These are phyloP conservation scores for Uria aalge DNA, from an alignment of 2,113 vertebrate genomes.

Conservation along the genomic window DNA sequence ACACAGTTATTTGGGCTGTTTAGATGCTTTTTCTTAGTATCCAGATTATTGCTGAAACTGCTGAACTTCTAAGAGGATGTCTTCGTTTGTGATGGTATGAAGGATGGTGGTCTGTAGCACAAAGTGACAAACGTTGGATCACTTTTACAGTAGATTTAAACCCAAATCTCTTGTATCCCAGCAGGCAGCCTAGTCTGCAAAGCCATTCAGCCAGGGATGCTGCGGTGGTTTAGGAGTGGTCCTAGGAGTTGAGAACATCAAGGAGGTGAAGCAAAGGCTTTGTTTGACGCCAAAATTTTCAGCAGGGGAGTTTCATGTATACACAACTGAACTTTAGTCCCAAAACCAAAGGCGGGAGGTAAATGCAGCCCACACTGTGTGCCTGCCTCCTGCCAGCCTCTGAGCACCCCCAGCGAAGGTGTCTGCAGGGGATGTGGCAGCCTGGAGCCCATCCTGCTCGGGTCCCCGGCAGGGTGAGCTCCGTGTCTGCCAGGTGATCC, in stretches of 20 bases:
- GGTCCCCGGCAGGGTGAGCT: neutral
- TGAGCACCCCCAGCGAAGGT: rapidly evolving
- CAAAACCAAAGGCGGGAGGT: neutral
- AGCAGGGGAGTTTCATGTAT: rapidly evolving
- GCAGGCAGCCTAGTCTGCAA: neutral
- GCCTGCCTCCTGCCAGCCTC: neutral
- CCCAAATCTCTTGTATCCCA: neutral
- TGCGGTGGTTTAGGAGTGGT: neutral
- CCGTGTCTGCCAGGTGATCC: neutral
- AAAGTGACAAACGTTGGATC: rapidly evolving
- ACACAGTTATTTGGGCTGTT: neutral
- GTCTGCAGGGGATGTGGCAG: neutral
- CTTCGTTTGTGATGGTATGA: neutral
- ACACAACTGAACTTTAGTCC: neutral
- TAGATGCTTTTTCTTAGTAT: neutral
- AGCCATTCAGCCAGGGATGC: neutral
- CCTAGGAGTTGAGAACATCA: neutral
- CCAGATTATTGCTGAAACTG: neutral
- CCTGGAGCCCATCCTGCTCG: neutral
- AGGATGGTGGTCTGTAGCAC: neutral
- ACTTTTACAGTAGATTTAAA: neutral
- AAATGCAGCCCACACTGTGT: rapidly evolving
- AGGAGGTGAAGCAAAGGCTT: neutral
- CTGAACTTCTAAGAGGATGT: neutral
- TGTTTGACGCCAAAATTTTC: neutral